Conservation (phyloP, 2,113 vertebrate genomes). For the Murina feae region DNA sequence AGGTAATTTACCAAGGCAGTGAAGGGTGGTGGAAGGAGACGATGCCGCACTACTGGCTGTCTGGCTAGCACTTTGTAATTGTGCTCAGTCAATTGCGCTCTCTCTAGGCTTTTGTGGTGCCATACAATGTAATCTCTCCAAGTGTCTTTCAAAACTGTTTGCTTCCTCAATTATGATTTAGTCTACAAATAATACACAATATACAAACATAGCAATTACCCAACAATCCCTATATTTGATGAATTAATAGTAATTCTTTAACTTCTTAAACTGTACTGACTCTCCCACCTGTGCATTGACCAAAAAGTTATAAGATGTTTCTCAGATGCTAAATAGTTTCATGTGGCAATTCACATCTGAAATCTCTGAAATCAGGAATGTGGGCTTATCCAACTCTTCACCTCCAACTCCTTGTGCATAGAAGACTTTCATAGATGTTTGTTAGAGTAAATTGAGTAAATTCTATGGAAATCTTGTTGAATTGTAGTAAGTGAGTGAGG, state of each 20-base stretch:
- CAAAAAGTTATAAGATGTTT: not conserved
- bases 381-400: not conserved
- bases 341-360: not conserved
- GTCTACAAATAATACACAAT: not conserved
- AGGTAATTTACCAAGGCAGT: not conserved
- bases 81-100: not conserved
- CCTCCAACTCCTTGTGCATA: not conserved
- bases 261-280: not conserved
- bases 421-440: not conserved
- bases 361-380: not conserved
- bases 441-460: not conserved
- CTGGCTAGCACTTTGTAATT: not conserved
- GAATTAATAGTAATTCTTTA: not conserved
- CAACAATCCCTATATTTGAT: not conserved
- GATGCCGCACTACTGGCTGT: not conserved
- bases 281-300: not conserved
- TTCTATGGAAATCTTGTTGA: conserved; percentile 23
- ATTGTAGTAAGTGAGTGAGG: conserved; percentile 23
- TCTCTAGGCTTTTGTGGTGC: not conserved
- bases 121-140: not conserved
- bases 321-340: not conserved
- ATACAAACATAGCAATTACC: not conserved
- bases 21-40: not conserved
- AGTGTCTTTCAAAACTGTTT: not conserved
- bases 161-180: not conserved